Percentiles rank a stretch among this genome's conserved stretches.
These are phyloP conservation scores for Rhynchotus rufescens DNA, from an alignment of 2,797 vertebrate genomes.

Conservation along the genomic window DNA sequence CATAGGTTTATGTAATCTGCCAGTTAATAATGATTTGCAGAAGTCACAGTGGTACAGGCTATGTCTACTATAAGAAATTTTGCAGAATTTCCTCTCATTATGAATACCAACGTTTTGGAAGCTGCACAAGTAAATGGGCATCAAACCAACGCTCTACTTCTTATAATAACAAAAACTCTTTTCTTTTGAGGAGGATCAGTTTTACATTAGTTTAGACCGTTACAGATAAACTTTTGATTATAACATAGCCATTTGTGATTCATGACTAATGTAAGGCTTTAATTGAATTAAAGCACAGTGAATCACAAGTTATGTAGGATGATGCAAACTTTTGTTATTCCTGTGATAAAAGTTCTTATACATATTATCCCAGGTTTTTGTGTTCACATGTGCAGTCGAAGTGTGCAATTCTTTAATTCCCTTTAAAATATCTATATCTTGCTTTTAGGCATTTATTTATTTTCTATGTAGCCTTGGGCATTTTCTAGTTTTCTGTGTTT, in stretches of 20 bases:
- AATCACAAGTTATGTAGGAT: background rate
- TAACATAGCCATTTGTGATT: background rate
- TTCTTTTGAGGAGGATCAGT: background rate
- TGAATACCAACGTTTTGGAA: background rate
- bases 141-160: background rate
- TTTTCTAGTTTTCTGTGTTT: background rate
- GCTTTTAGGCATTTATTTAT: background rate
- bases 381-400: background rate
- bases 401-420: background rate
- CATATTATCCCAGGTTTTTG: background rate
- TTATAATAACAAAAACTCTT: background rate
- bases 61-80: background rate
- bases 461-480: background rate
- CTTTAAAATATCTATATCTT: background rate
- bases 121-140: background rate
- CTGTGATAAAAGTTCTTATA: background rate
- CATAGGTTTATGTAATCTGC: background rate
- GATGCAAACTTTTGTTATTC: background rate
- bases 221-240: slow-evolving; percentile 18
- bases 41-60: background rate
- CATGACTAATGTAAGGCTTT: background rate
- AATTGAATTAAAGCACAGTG: background rate
- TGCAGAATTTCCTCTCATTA: background rate
- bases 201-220: background rate
- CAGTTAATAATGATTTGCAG: background rate